These are phyloP conservation scores for Spodoptera littoralis DNA, from an alignment of 2,888 invertebrate species.

Conservation along the genomic window DNA sequence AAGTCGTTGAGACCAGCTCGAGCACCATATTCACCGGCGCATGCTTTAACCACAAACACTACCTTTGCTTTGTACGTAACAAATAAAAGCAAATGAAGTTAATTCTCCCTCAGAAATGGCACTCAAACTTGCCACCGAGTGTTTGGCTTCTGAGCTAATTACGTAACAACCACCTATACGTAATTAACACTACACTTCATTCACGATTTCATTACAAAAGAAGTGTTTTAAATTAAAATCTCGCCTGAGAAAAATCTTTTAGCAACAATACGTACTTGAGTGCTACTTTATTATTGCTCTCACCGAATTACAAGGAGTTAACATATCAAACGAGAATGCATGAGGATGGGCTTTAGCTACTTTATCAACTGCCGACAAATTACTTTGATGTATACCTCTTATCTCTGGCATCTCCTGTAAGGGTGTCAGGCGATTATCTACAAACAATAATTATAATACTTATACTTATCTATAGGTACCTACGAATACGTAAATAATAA, in stretches of 20 bases:
- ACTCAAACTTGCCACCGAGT: not conserved
- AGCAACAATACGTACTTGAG: constrained; percentile 20
- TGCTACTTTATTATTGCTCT: constrained; percentile 12
- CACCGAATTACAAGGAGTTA: constrained; percentile 20
- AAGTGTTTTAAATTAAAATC: not conserved
- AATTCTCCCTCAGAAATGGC: not conserved
- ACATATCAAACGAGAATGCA: constrained; percentile 16
- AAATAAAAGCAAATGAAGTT: not conserved
- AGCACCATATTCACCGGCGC: too few species aligned
- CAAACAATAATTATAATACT: not conserved
- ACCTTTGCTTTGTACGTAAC: not conserved
- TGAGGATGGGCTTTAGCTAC: constrained; percentile 17
- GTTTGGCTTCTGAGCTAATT: not conserved
- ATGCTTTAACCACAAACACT: not conserved
- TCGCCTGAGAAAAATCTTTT: constrained; percentile 19
- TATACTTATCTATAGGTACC: too few species aligned
- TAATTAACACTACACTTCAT: not conserved
- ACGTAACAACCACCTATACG: not conserved
- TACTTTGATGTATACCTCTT: constrained; percentile 30
- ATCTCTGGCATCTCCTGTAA: constrained; percentile 14
- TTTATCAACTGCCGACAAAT: constrained; percentile 20
- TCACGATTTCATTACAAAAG: not conserved
- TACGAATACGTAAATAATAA: not conserved
- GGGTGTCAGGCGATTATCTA: constrained; percentile 1
- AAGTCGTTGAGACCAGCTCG: too few species aligned